Conservation (phyloP, 2,888 invertebrate species). For the Matsumyia berberina region DNA sequence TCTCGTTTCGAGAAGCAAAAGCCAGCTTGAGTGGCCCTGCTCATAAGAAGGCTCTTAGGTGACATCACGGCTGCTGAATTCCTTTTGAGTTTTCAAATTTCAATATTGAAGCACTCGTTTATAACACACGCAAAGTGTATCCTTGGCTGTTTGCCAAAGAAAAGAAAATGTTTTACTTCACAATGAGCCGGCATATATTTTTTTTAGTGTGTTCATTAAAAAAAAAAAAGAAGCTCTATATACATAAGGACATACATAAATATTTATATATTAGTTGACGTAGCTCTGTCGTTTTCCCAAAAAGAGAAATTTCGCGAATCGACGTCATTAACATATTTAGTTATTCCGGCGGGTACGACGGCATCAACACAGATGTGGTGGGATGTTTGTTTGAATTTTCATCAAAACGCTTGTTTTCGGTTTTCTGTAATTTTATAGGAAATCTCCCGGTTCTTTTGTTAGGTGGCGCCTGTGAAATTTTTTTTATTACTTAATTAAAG, state of each 20-base stretch:
- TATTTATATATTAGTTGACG: slow-evolving; percentile 44
- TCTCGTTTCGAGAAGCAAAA: slow-evolving; percentile 9
- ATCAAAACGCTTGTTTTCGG: slow-evolving; percentile 50
- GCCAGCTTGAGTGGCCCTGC: slow-evolving; percentile 9
- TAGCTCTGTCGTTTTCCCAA: slow-evolving; percentile 12
- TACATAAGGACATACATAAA: slow-evolving; percentile 22
- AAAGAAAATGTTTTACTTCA: slow-evolving; percentile 1
- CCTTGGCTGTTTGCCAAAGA: slow-evolving; percentile 53
- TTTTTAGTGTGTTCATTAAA: slow-evolving; percentile 1
- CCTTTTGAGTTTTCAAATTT: not conserved
- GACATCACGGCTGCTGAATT: slow-evolving; percentile 22
- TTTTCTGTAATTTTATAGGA: slow-evolving; percentile 39
- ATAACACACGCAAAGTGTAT: slow-evolving; percentile 52
- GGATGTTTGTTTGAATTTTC: slow-evolving; percentile 66
- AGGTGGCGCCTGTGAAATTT: slow-evolving; percentile 47
- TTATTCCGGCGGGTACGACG: slow-evolving; percentile 37
- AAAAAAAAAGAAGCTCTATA: not conserved
- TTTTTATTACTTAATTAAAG: slow-evolving; percentile 55
- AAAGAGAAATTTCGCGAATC: slow-evolving; percentile 44
- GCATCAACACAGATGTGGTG: slow-evolving; percentile 11
- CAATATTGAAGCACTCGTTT: slow-evolving; percentile 12
- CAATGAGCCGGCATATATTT: slow-evolving; percentile 28
- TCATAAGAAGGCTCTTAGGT: slow-evolving; percentile 11
- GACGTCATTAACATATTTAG: slow-evolving; percentile 68
- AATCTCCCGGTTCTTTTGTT: slow-evolving; percentile 28